Conservation (phyloP, 2,888 invertebrate genomes). For the Drepana falcataria region DNA sequence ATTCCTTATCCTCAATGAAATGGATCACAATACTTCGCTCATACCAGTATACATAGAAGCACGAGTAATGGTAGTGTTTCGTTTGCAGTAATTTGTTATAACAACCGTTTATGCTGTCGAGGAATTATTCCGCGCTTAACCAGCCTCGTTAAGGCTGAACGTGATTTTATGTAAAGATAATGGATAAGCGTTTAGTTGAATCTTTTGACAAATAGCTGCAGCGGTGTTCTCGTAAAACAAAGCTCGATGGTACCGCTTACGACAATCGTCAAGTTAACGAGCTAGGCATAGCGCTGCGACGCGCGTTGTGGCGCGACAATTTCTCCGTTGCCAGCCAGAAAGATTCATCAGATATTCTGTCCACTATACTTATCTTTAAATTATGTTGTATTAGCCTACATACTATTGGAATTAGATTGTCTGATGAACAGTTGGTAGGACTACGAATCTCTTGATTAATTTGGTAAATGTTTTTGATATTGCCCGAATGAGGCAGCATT, state of each 20-base stretch:
- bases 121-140: constrained; percentile 9
- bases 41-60: not conserved
- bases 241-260: constrained; percentile 49
- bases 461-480: no score
- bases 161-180: constrained; percentile 41
- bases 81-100: not conserved
- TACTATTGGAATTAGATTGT: constrained; percentile 11
- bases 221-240: constrained; percentile 51
- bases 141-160: constrained; percentile 11
- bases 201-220: constrained; percentile 57
- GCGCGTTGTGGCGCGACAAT: constrained; percentile 13
- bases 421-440: constrained; percentile 4
- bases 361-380: not conserved
- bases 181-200: constrained; percentile 51
- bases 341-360: constrained; percentile 31
- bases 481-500: no score
- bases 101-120: constrained; percentile 2
- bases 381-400: no score
- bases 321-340: constrained; percentile 9
- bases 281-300: constrained; percentile 30
- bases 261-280: constrained; percentile 63
- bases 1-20: no score
- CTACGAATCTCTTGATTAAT: no score
- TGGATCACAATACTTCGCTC: no score
- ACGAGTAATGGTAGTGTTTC: not conserved